Percentiles rank a stretch among this genome's conserved stretches.
Evolutionary conservation across 2,888 invertebrate genomes (phyloP).

Genomic region (Agonopterix alstromeriana): DNA sequence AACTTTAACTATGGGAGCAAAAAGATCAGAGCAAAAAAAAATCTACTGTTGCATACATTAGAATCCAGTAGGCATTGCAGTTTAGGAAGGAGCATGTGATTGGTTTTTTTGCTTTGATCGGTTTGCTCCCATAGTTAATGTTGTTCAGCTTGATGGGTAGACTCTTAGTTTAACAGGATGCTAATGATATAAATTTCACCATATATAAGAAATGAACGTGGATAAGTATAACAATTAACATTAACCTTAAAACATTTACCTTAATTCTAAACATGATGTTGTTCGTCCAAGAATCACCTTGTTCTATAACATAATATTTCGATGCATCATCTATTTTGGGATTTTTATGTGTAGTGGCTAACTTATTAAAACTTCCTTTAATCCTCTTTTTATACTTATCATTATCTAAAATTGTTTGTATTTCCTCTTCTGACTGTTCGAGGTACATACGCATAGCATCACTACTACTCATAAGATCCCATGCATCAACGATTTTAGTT

Average conservation of each 20-base stretch:
- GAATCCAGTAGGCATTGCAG: no score
- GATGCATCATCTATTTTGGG: slow-evolving; percentile 4
- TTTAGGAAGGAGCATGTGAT: no score
- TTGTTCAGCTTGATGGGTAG: no score
- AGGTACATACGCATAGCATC: neutral
- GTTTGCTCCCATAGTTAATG: no score
- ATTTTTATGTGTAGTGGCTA: neutral
- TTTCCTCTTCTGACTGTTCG: neutral
- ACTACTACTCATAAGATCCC: neutral
- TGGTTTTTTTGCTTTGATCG: no score
- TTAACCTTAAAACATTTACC: slow-evolving; percentile 12
- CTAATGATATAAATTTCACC: no score
- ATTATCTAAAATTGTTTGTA: neutral
- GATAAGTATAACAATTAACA: neutral
- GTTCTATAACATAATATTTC: slow-evolving; percentile 3
- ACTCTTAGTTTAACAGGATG: no score
- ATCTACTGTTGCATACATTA: no score
- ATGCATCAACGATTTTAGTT: neutral
- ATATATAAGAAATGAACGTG: no score
- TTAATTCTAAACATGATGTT: slow-evolving; percentile 19
- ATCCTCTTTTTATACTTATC: neutral
- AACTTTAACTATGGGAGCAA: no score
- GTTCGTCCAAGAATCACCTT: slow-evolving; percentile 17
- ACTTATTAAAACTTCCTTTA: neutral
- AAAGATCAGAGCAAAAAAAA: no score